Evolutionary conservation across 2,888 invertebrate genomes (phyloP).

Genomic region (Ethmia dodecea): DNA sequence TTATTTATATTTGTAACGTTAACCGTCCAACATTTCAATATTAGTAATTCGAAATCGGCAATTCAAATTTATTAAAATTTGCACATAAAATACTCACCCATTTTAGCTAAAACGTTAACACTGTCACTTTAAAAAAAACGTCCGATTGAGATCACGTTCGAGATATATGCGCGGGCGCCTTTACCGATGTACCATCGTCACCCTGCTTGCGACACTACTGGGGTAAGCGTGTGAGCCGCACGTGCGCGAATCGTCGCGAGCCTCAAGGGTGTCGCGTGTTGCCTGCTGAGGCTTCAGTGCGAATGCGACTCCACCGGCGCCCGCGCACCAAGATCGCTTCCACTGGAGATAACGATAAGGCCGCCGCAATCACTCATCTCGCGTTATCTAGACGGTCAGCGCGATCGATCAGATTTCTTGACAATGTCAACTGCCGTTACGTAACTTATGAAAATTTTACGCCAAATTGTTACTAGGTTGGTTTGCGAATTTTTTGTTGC

Average conservation of each 20-base stretch:
- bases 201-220: slow-evolving; percentile 42
- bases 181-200: slow-evolving; percentile 66
- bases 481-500: too few relatives aligned
- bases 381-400: slow-evolving; percentile 40
- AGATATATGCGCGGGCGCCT: slow-evolving; percentile 41
- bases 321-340: slow-evolving; percentile 60
- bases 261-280: slow-evolving; percentile 66
- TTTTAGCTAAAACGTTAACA: slow-evolving; percentile 55
- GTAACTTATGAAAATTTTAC: too few relatives aligned
- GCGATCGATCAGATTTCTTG: slow-evolving; percentile 8
- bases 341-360: slow-evolving; percentile 69
- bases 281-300: slow-evolving; percentile 69
- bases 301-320: slow-evolving; percentile 58
- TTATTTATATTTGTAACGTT: too few relatives aligned
- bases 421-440: slow-evolving; percentile 8
- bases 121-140: slow-evolving; percentile 49
- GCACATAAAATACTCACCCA: slow-evolving; percentile 48
- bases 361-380: slow-evolving; percentile 65
- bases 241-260: slow-evolving; percentile 34
- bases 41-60: too few relatives aligned
- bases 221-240: slow-evolving; percentile 34
- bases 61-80: background rate
- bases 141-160: slow-evolving; percentile 59
- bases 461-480: too few relatives aligned
- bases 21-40: too few relatives aligned